phyloP scores from a whole-genome alignment of 2,113 vertebrate genomes.

The Oncorhynchus keta region DNA sequence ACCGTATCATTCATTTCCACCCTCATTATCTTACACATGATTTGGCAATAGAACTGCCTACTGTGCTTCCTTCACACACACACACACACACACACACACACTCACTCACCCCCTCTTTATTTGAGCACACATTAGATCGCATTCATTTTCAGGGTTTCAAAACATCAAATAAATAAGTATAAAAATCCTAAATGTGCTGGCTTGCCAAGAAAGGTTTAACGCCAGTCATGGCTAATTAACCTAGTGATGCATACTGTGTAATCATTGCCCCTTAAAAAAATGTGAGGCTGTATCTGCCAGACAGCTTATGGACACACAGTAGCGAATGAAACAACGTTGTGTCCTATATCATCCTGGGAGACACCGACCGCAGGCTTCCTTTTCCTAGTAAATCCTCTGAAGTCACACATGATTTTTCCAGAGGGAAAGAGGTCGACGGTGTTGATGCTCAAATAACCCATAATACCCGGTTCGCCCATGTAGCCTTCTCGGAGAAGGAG shows the following conservation, averaged over 20 bases:
- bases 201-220: constrained; percentile 39
- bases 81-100: background rate
- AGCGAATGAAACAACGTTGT: constrained; percentile 56
- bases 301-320: constrained; percentile 61
- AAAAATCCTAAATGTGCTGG: constrained; percentile 25
- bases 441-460: constrained; percentile 25
- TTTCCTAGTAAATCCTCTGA: constrained; percentile 39
- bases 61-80: background rate
- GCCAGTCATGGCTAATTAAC: constrained; percentile 60
- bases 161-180: constrained; percentile 37
- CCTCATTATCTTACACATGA: constrained; percentile 26
- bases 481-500: background rate
- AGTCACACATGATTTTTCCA: constrained; percentile 59
- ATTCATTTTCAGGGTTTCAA: constrained; percentile 38
- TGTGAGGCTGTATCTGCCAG: constrained; percentile 45
- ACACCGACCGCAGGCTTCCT: constrained; percentile 49
- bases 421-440: constrained; percentile 34
- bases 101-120: constrained; percentile 31
- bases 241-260: constrained; percentile 46
- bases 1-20: constrained; percentile 28
- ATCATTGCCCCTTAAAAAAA: constrained; percentile 48
- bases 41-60: background rate
- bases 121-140: constrained; percentile 14
- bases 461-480: constrained; percentile 18
- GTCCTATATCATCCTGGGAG: constrained; percentile 54